Evolutionary conservation across 1,140 invertebrate species (phyloP), one percentile per base, ranked within the genome.

Genomic region (Pectinophora gossypiella): DNA sequence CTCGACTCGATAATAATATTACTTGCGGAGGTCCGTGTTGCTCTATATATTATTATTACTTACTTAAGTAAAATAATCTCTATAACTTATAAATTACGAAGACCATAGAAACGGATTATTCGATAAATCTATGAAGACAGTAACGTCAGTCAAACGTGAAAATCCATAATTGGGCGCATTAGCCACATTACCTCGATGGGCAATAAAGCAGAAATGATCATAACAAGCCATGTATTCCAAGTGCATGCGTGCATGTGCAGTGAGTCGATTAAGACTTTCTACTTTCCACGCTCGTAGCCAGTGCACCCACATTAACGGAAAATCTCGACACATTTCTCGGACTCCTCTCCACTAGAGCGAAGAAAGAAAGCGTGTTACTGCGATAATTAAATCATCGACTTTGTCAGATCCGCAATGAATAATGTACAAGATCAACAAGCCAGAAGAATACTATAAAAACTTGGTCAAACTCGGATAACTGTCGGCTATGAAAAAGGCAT

Each of bases 261-360:
- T 77, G 76, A 82, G 65, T 78, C 71, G 77, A 72, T 76, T 64
- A 69, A 65, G 68, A 79, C 81, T 86, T 86, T 86, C 83, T 77
- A 86, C 83, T 86, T 86, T 86, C 81, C 75, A 85, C 67, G 62
- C 69, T 65, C 67, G 56, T 69, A 68, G 45, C 59, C 61, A 56
- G 59, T 71, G 68, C 72, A 64, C 60, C 66, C 61, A 59, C 67
- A 68, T 72, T 74, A 72, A 72, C 70, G 76, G 79, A 82, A 81
- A 82, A 78, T 83, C 77, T 83, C 54, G 64, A 71, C 72, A 74
- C 72, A 78, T 86, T 81, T 84, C 68, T 72, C 59, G 57, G 60
- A 72, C 71, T 76, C 64, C 44, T 75, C 68, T 76, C 64, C 72
- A 82, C 64, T 77, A 73, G 72, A 85, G 72, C 76, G 68, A 59